Conservation (phyloP, 2,888 invertebrate species). For the Abscondita cerata region DNA sequence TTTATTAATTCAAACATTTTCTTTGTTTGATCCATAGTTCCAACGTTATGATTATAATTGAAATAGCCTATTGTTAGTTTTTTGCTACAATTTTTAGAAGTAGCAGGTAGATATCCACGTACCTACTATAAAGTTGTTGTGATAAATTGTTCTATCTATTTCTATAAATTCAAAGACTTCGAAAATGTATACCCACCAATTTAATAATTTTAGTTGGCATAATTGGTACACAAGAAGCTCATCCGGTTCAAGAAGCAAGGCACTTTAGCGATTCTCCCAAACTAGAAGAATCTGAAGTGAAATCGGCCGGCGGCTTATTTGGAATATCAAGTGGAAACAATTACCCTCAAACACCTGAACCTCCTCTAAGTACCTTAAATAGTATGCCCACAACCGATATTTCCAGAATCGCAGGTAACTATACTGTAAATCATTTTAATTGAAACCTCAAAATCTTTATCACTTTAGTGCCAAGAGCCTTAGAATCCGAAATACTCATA, state of each 20-base stretch:
- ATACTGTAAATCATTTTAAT: not conserved
- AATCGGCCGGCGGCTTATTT: constrained; percentile 60
- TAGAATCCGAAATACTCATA: constrained; percentile 73
- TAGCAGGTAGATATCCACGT: no score
- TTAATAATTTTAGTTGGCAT: constrained; percentile 66
- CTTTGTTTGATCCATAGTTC: no score
- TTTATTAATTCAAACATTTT: no score
- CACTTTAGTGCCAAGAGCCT: constrained; percentile 68
- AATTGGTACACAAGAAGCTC: constrained; percentile 70
- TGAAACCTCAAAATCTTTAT: not conserved
- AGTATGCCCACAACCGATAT: constrained; percentile 59
- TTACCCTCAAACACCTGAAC: constrained; percentile 52
- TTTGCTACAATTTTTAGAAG: no score
- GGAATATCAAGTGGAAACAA: constrained; percentile 44
- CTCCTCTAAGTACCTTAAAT: constrained; percentile 52
- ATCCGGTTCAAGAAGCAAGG: constrained; percentile 64
- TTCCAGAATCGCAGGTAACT: constrained; percentile 63
- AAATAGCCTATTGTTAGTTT: no score
- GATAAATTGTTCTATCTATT: no score
- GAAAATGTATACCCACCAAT: no score
- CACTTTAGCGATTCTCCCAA: constrained; percentile 62
- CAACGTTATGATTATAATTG: no score
- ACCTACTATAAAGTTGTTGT: no score
- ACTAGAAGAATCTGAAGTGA: constrained; percentile 54
- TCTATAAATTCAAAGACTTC: no score